Percentiles rank a stretch among this genome's conserved stretches.
Conservation (phyloP, 2,113 vertebrate species). For the Lepisosteus osseus region DNA sequence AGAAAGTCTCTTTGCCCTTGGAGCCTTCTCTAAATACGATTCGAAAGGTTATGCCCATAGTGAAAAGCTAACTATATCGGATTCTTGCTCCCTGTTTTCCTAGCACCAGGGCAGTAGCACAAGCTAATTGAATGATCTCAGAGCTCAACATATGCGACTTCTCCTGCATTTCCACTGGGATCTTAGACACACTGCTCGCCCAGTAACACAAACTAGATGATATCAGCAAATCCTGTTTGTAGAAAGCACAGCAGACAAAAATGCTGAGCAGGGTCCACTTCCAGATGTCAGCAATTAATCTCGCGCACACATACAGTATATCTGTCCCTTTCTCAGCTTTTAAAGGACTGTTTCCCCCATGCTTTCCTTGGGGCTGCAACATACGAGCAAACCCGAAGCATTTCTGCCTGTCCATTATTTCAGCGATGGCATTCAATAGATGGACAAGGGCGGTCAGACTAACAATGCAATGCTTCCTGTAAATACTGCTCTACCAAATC, state of each 20-base stretch:
- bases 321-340: neutral
- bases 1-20: too few relatives aligned
- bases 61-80: too few relatives aligned
- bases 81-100: too few relatives aligned
- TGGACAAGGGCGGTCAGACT: slow-evolving; percentile 24
- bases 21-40: too few relatives aligned
- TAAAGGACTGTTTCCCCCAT: neutral
- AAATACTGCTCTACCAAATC: slow-evolving; percentile 12
- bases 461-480: slow-evolving; percentile 24
- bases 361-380: neutral
- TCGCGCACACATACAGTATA: neutral
- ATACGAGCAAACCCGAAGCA: neutral
- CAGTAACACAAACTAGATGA: neutral
- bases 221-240: slow-evolving; percentile 18
- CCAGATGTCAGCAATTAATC: slow-evolving; percentile 5
- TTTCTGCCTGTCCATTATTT: neutral
- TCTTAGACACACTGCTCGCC: slow-evolving; percentile 6
- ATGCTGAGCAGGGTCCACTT: slow-evolving; percentile 1
- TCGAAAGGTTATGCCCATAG: too few relatives aligned
- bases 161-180: slow-evolving; percentile 1
- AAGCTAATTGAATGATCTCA: slow-evolving; percentile 7
- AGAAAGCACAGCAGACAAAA: neutral
- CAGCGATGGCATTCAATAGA: slow-evolving; percentile 33
- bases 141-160: slow-evolving; percentile 3
- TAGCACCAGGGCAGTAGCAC: neutral